Conservation (phyloP, 2,797 vertebrate species). For the Bradypus variegatus region DNA sequence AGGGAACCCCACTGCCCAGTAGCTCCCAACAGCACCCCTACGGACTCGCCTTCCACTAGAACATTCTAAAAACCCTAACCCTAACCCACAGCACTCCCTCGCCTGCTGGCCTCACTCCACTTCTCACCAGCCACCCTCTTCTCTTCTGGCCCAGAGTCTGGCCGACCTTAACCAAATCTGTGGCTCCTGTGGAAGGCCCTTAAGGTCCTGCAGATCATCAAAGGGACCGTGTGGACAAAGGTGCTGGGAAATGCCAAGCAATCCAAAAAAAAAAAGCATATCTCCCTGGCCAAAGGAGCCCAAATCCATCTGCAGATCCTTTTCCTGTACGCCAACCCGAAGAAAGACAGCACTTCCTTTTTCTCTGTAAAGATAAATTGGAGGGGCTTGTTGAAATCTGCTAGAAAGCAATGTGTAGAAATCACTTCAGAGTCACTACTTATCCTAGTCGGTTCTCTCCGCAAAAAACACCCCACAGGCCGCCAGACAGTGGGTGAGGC, state of each 20-base stretch:
- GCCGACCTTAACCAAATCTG: rapidly evolving
- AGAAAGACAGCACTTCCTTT: not conserved
- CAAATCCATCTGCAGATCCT: not conserved
- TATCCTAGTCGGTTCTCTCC: not conserved
- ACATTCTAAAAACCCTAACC: not conserved
- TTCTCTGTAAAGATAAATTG: not conserved
- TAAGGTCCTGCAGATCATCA: not conserved
- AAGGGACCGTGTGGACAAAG: rapidly evolving
- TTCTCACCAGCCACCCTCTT: not conserved
- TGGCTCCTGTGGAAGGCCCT: rapidly evolving
- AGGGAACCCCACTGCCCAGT: not conserved
- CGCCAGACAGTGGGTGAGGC: too few species aligned
- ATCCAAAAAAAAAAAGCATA: not conserved
- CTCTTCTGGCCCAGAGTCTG: not conserved
- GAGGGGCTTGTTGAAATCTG: not conserved
- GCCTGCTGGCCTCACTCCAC: not conserved
- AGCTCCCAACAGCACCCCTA: not conserved
- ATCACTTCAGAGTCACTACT: not conserved
- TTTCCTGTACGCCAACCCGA: rapidly evolving
- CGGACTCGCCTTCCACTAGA: not conserved
- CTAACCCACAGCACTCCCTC: not conserved
- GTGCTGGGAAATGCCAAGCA: not conserved
- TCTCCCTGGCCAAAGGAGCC: not conserved
- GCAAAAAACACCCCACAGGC: rapidly evolving
- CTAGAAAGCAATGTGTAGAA: not conserved